Evolutionary conservation across 1,140 invertebrate genomes (phyloP).

Genomic region (Aphaenogaster floridana): DNA sequence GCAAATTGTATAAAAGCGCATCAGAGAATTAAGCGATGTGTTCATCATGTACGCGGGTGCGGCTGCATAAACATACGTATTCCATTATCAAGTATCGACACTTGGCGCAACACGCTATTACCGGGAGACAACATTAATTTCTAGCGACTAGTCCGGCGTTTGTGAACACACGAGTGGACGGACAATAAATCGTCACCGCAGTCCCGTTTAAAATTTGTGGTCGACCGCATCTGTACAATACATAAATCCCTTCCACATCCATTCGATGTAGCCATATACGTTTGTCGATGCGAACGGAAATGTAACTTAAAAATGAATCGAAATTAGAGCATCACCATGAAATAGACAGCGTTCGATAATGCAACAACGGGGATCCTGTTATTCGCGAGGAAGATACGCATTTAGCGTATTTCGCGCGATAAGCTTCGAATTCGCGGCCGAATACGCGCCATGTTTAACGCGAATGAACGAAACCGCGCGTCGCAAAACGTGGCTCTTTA

Average conservation of each 20-base stretch:
- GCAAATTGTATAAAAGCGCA: slow-evolving; percentile 9
- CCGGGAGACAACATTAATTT: slow-evolving; percentile 43
- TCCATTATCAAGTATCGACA: slow-evolving; percentile 50
- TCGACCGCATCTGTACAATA: slow-evolving; percentile 38
- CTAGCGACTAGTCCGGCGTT: slow-evolving; percentile 16
- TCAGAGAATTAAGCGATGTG: slow-evolving; percentile 6
- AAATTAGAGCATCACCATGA: slow-evolving; percentile 23
- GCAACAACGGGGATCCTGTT: neutral
- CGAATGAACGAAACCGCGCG: slow-evolving; percentile 65
- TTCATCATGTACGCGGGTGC: neutral
- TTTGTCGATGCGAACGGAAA: slow-evolving; percentile 7
- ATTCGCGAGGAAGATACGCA: neutral
- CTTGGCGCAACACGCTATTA: slow-evolving; percentile 39
- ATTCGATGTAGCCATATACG: neutral
- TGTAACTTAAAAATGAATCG: slow-evolving; percentile 29
- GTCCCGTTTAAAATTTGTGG: slow-evolving; percentile 54
- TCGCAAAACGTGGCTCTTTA: slow-evolving; percentile 64
- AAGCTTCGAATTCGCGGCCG: neutral
- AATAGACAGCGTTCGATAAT: neutral
- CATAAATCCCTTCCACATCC: slow-evolving; percentile 1
- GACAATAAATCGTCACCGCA: slow-evolving; percentile 52
- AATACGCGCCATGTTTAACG: slow-evolving; percentile 36
- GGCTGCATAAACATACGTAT: slow-evolving; percentile 38
- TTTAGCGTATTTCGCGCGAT: slow-evolving; percentile 11
- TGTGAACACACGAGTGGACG: slow-evolving; percentile 15